Percentiles rank a stretch among this genome's conserved stretches.
phyloP scores from a whole-genome alignment of 2,113 vertebrate species.

The Syrrhaptes paradoxus region DNA sequence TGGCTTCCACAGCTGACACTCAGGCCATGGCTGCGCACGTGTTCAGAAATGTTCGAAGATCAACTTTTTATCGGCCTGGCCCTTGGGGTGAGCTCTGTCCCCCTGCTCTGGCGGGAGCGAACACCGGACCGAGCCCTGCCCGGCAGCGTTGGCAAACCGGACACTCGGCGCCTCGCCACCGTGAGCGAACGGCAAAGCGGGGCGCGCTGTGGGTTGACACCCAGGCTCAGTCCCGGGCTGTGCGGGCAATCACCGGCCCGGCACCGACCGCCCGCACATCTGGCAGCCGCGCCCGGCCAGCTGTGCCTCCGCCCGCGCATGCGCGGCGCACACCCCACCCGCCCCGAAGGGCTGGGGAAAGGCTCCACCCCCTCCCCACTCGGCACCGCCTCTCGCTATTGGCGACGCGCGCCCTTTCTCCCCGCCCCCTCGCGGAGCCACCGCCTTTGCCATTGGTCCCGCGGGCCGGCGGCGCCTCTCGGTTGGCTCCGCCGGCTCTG shows the following conservation, averaged over 20 bases:
- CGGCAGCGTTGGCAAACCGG: neutral
- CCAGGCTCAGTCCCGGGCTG: too few relatives aligned
- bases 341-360: neutral
- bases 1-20: neutral
- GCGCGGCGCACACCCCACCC: neutral
- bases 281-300: neutral
- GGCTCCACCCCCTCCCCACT: neutral
- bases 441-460: neutral
- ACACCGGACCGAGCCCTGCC: too few relatives aligned
- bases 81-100: neutral
- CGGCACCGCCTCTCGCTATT: neutral
- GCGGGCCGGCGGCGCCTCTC: neutral
- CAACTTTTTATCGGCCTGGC: neutral
- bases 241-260: too few relatives aligned
- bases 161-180: neutral
- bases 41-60: too few relatives aligned
- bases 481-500: neutral
- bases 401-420: neutral
- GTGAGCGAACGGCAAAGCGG: neutral
- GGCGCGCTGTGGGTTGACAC: neutral
- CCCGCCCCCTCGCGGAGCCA: neutral
- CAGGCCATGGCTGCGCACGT: accelerated
- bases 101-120: neutral
- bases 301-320: neutral
- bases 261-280: accelerated